phyloP scores from a whole-genome alignment of 2,113 vertebrate species.

The Carassius gibelio region DNA sequence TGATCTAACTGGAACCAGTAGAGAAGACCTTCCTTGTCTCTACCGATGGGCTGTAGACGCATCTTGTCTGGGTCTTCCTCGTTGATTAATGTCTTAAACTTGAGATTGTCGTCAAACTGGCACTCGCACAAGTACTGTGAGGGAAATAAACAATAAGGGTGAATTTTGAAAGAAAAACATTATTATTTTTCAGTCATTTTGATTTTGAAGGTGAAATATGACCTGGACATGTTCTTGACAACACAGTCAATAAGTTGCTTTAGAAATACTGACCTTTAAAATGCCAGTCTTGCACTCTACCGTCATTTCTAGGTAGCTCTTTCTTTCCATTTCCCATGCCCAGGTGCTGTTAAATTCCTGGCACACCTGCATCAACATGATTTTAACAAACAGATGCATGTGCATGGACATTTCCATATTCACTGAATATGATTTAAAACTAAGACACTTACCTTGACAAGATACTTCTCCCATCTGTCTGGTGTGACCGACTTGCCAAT shows the following conservation, averaged over 20 bases:
- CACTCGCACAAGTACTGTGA: slow-evolving; percentile 94
- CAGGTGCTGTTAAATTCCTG: slow-evolving; percentile 95
- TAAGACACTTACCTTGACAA: slow-evolving; percentile 85
- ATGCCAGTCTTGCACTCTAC: slow-evolving; percentile 94
- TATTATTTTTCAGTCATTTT: too few relatives aligned
- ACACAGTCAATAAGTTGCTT: too few relatives aligned
- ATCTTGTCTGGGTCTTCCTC: slow-evolving; percentile 95
- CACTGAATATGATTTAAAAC: not conserved
- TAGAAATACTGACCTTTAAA: slow-evolving; percentile 83
- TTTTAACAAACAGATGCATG: not conserved
- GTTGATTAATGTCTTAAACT: slow-evolving; percentile 93
- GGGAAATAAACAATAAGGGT: slow-evolving; percentile 44
- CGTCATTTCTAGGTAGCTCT: slow-evolving; percentile 93
- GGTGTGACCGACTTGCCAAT: slow-evolving; percentile 92
- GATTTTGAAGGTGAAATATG: not conserved
- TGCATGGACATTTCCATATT: not conserved
- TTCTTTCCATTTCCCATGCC: slow-evolving; percentile 99
- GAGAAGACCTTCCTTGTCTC: slow-evolving; percentile 89
- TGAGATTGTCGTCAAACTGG: slow-evolving; percentile 98
- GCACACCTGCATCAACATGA: slow-evolving; percentile 80
- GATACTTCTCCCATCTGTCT: slow-evolving; percentile 98
- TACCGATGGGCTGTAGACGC: slow-evolving; percentile 92
- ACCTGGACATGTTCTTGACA: not conserved
- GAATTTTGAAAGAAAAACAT: not conserved
- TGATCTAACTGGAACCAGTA: slow-evolving; percentile 98